Evolutionary conservation across 2,888 invertebrate species (phyloP).

Genomic region (Macrophya annulata): DNA sequence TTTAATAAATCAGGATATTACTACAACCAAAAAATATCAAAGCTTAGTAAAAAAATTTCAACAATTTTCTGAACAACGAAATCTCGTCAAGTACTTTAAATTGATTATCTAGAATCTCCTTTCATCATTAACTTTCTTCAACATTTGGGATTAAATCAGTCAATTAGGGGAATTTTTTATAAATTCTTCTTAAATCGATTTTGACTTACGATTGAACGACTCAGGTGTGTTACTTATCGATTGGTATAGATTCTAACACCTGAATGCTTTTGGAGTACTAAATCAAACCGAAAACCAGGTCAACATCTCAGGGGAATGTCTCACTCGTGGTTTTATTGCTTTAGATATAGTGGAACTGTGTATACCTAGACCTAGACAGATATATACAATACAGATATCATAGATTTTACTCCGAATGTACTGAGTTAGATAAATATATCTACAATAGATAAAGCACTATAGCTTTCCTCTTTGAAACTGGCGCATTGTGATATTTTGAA

Average conservation of each 20-base stretch:
- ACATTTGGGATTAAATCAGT: no score
- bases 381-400: constrained; percentile 1
- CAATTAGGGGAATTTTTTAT: background rate
- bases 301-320: constrained; percentile 33
- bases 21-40: background rate
- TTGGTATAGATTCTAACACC: constrained; percentile 18
- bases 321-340: constrained; percentile 9
- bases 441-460: background rate
- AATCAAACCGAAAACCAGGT: constrained; percentile 41
- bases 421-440: constrained; percentile 6
- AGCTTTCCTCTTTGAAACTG: background rate
- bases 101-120: background rate
- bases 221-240: constrained; percentile 16
- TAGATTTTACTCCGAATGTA: background rate
- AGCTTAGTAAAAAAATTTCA: background rate
- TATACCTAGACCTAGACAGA: background rate
- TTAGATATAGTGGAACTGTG: constrained; percentile 13
- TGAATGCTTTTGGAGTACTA: constrained; percentile 20
- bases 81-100: background rate
- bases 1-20: background rate
- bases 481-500: background rate
- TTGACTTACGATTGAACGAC: constrained; percentile 11
- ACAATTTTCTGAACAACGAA: background rate
- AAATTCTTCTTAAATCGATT: no score
- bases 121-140: background rate